Percentiles rank a stretch among this genome's conserved stretches.
These are phyloP conservation scores for Xiphophorus couchianus DNA, from an alignment of 2,113 vertebrate genomes.

Conservation along the genomic window DNA sequence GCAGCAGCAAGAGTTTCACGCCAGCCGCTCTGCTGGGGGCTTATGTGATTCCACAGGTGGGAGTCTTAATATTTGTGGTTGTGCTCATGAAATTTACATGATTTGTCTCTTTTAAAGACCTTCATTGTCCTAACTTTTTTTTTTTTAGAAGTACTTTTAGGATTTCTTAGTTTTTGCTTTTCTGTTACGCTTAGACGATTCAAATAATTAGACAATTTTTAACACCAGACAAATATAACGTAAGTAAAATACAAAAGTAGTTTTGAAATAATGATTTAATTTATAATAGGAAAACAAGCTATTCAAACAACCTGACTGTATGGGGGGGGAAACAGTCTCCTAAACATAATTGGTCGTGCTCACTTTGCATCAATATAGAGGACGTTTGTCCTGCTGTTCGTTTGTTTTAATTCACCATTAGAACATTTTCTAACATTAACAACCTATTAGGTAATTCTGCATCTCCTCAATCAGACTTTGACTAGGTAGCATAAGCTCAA, in stretches of 20 bases:
- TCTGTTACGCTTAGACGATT: background rate
- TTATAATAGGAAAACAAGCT: background rate
- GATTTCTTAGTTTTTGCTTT: background rate
- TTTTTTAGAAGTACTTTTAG: background rate
- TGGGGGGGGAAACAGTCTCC: too few relatives aligned
- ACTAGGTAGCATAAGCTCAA: too few relatives aligned
- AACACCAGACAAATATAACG: background rate
- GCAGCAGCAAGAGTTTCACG: constrained; percentile 73
- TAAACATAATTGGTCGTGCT: too few relatives aligned
- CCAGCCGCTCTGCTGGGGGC: constrained; percentile 79
- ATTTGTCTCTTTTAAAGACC: too few relatives aligned
- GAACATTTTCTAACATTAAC: too few relatives aligned
- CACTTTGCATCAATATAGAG: too few relatives aligned
- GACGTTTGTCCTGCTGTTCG: too few relatives aligned
- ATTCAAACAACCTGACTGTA: background rate
- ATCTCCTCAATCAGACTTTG: too few relatives aligned
- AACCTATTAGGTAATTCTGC: too few relatives aligned
- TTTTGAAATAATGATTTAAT: background rate
- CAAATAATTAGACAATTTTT: background rate
- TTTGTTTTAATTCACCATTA: too few relatives aligned
- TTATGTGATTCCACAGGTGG: constrained; percentile 84
- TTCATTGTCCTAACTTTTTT: background rate
- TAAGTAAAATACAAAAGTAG: background rate
- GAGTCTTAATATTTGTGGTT: background rate
- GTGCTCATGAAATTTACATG: background rate